Percentiles rank a stretch among this genome's conserved stretches.
These are phyloP conservation scores for Zaprionus africanus DNA, from an alignment of 1,140 invertebrate genomes.

Conservation along the genomic window DNA sequence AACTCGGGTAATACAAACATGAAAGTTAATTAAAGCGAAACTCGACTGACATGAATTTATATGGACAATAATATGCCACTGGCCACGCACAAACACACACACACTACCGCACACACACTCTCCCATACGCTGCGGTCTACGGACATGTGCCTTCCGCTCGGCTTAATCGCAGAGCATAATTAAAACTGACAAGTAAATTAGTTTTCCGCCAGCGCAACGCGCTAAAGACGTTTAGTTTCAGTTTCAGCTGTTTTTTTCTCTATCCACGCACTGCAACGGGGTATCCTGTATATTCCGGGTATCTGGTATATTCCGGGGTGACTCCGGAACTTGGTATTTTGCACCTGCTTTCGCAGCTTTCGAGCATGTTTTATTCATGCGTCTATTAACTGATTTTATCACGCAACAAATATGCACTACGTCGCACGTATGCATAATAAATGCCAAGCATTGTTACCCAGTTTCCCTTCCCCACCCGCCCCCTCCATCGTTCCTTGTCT, in stretches of 20 bases:
- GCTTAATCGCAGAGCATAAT: constrained; percentile 73
- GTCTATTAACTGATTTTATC: constrained; percentile 80
- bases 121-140: neutral
- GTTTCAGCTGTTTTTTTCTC: neutral
- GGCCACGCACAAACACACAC: constrained; percentile 32
- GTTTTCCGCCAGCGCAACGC: constrained; percentile 50
- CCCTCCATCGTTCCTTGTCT: neutral
- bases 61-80: constrained; percentile 77
- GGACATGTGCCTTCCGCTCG: constrained; percentile 56
- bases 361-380: constrained; percentile 73
- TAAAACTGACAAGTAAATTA: constrained; percentile 82
- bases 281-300: too few relatives aligned
- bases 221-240: constrained; percentile 45
- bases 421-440: constrained; percentile 76
- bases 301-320: too few relatives aligned
- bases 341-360: constrained; percentile 50
- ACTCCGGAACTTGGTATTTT: constrained; percentile 13
- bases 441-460: constrained; percentile 43
- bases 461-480: neutral
- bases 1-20: constrained; percentile 75
- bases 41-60: constrained; percentile 80
- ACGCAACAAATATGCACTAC: constrained; percentile 82
- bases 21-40: constrained; percentile 83
- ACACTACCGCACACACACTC: constrained; percentile 10
- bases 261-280: neutral